These are phyloP conservation scores for Apus apus DNA, from an alignment of 2,113 vertebrate genomes.

Conservation along the genomic window DNA sequence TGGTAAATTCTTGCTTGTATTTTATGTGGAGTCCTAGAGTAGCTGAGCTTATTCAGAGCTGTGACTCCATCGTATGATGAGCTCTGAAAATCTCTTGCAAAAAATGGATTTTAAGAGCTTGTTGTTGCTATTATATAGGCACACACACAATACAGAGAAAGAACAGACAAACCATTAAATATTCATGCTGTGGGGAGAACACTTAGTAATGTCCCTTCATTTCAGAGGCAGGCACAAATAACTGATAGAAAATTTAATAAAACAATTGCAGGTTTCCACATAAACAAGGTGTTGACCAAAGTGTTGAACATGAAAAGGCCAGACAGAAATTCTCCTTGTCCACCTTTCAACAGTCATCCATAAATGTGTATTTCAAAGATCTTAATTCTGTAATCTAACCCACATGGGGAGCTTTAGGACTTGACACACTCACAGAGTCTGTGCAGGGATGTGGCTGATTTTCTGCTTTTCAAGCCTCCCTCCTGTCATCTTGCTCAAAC, in stretches of 20 bases:
- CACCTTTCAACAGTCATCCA: neutral
- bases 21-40: neutral
- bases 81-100: neutral
- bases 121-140: neutral
- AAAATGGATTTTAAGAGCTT: neutral
- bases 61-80: neutral
- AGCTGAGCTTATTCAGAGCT: neutral
- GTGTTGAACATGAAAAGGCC: neutral
- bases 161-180: constrained; percentile 21
- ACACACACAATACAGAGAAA: neutral
- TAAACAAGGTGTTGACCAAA: neutral
- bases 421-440: neutral
- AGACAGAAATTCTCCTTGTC: neutral
- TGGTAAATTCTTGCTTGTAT: neutral
- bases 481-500: fast-evolving
- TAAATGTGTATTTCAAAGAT: neutral
- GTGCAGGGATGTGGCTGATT: neutral
- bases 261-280: neutral
- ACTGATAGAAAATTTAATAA: neutral
- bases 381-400: neutral
- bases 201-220: neutral
- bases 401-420: neutral
- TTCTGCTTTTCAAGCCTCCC: neutral
- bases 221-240: neutral
- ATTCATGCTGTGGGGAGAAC: constrained; percentile 23